phyloP scores from a whole-genome alignment of 2,113 vertebrate species.

The Rhipidura dahli region DNA sequence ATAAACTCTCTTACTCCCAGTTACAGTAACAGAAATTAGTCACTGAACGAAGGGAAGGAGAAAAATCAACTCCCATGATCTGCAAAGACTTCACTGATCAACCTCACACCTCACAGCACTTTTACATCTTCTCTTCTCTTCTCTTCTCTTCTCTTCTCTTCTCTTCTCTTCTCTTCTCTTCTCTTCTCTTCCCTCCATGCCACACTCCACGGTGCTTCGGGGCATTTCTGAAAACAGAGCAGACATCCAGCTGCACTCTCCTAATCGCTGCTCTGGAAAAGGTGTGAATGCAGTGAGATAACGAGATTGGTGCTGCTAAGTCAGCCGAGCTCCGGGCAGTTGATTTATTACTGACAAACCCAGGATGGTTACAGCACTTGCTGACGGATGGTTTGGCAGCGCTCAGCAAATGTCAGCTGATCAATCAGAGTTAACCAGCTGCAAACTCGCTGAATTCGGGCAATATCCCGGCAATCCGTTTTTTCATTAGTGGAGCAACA shows the following conservation, averaged over 20 bases:
- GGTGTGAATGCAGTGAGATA: neutral
- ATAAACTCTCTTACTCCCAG: neutral
- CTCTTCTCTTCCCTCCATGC: neutral
- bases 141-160: neutral
- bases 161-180: neutral
- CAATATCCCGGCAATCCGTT: neutral
- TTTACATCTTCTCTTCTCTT: too few relatives aligned
- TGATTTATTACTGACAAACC: neutral
- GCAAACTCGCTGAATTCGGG: neutral
- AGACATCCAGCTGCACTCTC: neutral
- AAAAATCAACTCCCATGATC: neutral
- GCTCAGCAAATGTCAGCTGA: neutral
- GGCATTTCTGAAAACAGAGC: neutral
- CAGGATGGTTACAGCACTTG: neutral
- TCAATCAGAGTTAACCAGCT: neutral
- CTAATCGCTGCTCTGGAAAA: neutral
- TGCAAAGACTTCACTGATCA: neutral
- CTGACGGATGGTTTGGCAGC: neutral
- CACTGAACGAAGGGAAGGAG: neutral
- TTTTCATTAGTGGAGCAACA: neutral
- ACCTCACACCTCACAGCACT: neutral
- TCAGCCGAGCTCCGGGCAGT: neutral
- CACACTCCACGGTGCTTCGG: fast-evolving
- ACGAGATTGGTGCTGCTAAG: neutral
- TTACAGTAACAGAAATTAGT: constrained; percentile 12